A percentile compares a stretch with the other conserved stretches of the same genome.
Conservation (phyloP, 2,113 vertebrate genomes). For the Heptranchias perlo region DNA sequence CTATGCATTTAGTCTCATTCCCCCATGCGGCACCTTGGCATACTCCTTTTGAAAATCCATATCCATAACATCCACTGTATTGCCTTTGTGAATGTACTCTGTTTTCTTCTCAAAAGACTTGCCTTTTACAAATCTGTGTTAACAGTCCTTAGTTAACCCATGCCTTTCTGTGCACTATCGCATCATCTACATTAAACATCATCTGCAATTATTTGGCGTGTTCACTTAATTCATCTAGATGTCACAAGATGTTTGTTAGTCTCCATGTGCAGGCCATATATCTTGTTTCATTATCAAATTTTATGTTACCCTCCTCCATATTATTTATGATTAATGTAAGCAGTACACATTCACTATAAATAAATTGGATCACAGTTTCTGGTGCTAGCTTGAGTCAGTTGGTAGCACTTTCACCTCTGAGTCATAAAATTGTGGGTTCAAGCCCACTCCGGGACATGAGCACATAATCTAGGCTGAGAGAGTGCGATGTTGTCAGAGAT, state of each 20-base stretch:
- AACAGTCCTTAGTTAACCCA: background rate
- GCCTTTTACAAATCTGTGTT: background rate
- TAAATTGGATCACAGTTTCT: background rate
- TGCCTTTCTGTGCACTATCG: background rate
- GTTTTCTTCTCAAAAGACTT: background rate
- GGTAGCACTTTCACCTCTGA: background rate
- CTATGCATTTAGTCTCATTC: background rate
- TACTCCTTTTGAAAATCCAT: background rate
- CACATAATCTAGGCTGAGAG: background rate
- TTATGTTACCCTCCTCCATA: too few relatives aligned
- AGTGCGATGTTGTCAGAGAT: background rate
- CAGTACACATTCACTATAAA: too few relatives aligned
- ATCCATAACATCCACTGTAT: background rate
- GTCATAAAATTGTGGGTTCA: background rate
- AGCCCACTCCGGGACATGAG: too few relatives aligned
- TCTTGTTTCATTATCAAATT: too few relatives aligned
- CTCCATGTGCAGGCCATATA: too few relatives aligned
- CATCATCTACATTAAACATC: background rate
- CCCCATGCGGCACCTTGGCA: background rate
- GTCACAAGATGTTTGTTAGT: too few relatives aligned
- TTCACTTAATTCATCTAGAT: background rate
- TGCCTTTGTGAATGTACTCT: background rate
- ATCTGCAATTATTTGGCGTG: background rate
- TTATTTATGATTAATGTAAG: too few relatives aligned
- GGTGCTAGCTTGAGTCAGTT: background rate